These are phyloP conservation scores for Melanchra persicariae DNA, from an alignment of 2,888 invertebrate species.

Conservation along the genomic window DNA sequence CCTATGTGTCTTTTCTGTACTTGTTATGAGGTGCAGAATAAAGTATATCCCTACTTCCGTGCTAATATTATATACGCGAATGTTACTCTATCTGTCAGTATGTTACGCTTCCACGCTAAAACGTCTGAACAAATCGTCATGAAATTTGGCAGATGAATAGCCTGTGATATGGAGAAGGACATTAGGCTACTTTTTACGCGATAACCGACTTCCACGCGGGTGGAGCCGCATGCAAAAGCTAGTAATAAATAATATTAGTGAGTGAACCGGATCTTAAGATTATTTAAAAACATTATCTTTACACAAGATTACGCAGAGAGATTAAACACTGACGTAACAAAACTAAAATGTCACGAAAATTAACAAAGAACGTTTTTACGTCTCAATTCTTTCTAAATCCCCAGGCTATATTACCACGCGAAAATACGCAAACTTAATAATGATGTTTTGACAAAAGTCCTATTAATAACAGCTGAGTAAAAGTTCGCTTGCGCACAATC, in stretches of 20 bases:
- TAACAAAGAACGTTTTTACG: constrained; percentile 17
- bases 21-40: too few relatives aligned
- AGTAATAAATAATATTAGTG: too few relatives aligned
- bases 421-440: constrained; percentile 55
- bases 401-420: constrained; percentile 36
- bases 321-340: constrained; percentile 30
- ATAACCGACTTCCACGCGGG: too few relatives aligned
- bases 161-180: too few relatives aligned
- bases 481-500: constrained; percentile 34
- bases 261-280: constrained; percentile 21
- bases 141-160: too few relatives aligned
- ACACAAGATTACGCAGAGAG: background rate
- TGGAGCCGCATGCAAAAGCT: too few relatives aligned
- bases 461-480: constrained; percentile 58
- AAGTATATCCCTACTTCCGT: too few relatives aligned
- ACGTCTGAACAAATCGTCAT: too few relatives aligned
- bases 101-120: too few relatives aligned
- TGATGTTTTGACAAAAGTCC: constrained; percentile 52
- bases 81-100: too few relatives aligned
- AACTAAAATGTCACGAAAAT: constrained; percentile 33
- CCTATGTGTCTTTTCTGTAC: background rate
- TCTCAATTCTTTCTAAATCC: constrained; percentile 34
- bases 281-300: background rate
- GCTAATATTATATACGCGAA: too few relatives aligned
- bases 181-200: too few relatives aligned